Evolutionary conservation across 2,888 invertebrate genomes (phyloP).

Genomic region (Orthonevra nobilis): DNA sequence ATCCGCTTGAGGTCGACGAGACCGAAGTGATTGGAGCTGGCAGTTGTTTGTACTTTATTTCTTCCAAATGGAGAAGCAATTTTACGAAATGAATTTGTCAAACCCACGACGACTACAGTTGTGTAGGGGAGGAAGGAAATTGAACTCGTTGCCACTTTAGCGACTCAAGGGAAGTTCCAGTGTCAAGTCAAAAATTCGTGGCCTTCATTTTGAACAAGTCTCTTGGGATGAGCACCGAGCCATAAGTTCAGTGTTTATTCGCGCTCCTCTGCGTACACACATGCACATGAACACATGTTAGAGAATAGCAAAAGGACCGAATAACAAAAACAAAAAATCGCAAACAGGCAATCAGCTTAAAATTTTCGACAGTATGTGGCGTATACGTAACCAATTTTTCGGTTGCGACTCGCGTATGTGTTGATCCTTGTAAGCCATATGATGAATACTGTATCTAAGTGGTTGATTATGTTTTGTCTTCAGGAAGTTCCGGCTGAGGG

Average conservation of each 20-base stretch:
- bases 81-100: slow-evolving; percentile 4
- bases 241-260: no score
- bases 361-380: slow-evolving; percentile 22
- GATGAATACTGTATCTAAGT: background rate
- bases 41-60: slow-evolving; percentile 12
- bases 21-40: slow-evolving; percentile 21
- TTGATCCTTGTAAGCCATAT: slow-evolving; percentile 12
- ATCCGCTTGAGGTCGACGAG: background rate
- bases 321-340: slow-evolving; percentile 9
- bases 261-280: slow-evolving; percentile 19
- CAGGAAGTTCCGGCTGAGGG: no score
- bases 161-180: slow-evolving; percentile 48
- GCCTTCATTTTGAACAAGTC: slow-evolving; percentile 40
- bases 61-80: slow-evolving; percentile 17
- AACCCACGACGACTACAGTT: slow-evolving; percentile 8
- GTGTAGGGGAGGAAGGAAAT: no score
- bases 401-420: slow-evolving; percentile 1
- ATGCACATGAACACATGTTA: no score
- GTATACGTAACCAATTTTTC: slow-evolving; percentile 45
- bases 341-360: slow-evolving; percentile 59
- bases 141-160: slow-evolving; percentile 26
- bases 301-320: background rate
- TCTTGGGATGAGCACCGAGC: slow-evolving; percentile 32
- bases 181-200: slow-evolving; percentile 39
- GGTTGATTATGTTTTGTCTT: no score